These are phyloP conservation scores for Sipha flava DNA, from an alignment of 1,140 invertebrate species.

Conservation along the genomic window DNA sequence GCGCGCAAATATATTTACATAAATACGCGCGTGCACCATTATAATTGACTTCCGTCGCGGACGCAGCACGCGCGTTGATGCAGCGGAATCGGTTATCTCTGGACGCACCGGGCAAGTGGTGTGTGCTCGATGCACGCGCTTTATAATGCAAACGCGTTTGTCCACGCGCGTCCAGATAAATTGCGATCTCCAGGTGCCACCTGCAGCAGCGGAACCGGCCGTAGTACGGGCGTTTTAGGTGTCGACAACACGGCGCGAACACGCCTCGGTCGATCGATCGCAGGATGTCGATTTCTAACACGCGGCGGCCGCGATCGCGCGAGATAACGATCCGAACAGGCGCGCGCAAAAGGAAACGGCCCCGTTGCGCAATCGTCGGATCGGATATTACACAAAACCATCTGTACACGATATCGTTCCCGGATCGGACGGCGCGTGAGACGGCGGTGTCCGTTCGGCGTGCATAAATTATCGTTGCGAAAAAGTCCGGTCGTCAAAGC, in stretches of 20 bases:
- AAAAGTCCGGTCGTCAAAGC: too few relatives aligned
- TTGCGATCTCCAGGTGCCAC: not conserved
- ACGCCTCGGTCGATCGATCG: not conserved
- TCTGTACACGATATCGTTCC: not conserved
- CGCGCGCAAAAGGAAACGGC: not conserved
- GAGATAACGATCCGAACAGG: not conserved
- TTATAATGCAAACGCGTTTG: too few relatives aligned
- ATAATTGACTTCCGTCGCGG: not conserved
- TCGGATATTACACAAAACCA: not conserved
- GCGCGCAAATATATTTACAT: not conserved
- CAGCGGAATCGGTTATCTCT: not conserved
- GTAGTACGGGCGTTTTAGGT: not conserved
- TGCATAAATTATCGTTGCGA: too few relatives aligned
- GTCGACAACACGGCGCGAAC: not conserved
- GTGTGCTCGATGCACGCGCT: too few relatives aligned
- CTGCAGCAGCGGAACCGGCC: not conserved
- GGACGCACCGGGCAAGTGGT: too few relatives aligned
- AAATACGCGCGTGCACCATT: not conserved
- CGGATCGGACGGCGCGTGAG: too few relatives aligned
- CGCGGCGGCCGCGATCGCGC: not conserved
- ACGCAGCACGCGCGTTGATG: not conserved
- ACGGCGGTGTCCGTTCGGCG: too few relatives aligned
- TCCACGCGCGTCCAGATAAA: not conserved
- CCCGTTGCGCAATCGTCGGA: not conserved
- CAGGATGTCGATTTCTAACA: not conserved